Conservation (phyloP, 2,888 invertebrate genomes). For the Capitulum mitella region DNA sequence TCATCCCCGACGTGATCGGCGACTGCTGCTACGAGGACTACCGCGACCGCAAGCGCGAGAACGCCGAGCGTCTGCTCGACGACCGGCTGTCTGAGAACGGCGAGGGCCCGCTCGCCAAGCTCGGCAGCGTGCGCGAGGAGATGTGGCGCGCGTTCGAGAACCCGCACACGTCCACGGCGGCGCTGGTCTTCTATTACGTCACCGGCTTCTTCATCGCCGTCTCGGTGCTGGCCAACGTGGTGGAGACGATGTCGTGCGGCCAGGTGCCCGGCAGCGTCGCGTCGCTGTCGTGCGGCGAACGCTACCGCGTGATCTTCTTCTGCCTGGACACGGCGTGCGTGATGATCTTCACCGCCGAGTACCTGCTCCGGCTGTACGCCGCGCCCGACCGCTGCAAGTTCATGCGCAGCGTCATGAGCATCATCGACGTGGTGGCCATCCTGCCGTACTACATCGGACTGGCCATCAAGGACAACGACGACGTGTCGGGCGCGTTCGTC, state of each 20-base stretch:
- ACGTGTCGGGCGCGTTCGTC: constrained; percentile 98
- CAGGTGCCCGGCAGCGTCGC: constrained; percentile 54
- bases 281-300: constrained; percentile 85
- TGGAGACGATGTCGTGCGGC: constrained; percentile 93
- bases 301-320: constrained; percentile 97
- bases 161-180: constrained; percentile 96
- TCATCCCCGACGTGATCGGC: constrained; percentile 90
- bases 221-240: constrained; percentile 98
- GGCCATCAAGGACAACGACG: constrained; percentile 86
- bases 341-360: constrained; percentile 91
- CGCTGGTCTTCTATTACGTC: constrained; percentile 99
- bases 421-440: constrained; percentile 99
- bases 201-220: constrained; percentile 99
- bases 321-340: constrained; percentile 99
- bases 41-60: constrained; percentile 95
- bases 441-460: constrained; percentile 98
- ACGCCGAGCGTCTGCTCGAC: constrained; percentile 95
- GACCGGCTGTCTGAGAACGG: constrained; percentile 90
- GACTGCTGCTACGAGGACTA: constrained; percentile 99
- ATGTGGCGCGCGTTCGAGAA: constrained; percentile 99
- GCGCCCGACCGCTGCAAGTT: constrained; percentile 98
- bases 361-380: constrained; percentile 63
- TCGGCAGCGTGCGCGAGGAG: constrained; percentile 80
- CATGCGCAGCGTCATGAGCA: constrained; percentile 94
- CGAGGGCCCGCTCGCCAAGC: constrained; percentile 57